Percentiles rank a stretch among this genome's conserved stretches.
Conservation (phyloP, 2,888 invertebrate genomes). For the Gastrophysa polygoni region DNA sequence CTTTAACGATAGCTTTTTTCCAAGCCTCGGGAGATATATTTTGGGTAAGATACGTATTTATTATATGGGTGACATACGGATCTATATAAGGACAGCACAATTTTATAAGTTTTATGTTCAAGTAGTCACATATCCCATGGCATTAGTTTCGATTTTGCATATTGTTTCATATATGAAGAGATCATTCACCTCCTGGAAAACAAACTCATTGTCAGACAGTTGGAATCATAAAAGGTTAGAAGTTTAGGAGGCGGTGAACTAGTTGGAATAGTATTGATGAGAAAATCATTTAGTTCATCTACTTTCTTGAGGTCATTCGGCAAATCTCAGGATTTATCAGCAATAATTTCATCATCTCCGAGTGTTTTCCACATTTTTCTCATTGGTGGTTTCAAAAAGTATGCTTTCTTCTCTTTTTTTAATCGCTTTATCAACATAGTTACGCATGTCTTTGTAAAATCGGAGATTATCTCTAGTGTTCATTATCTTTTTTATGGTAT, state of each 20-base stretch:
- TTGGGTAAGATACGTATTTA: constrained; percentile 7
- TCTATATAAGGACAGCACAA: constrained; percentile 16
- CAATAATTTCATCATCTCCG: not conserved
- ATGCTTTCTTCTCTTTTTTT: not conserved
- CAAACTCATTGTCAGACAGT: not conserved
- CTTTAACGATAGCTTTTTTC: constrained; percentile 1
- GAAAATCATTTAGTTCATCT: not conserved
- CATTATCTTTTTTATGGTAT: not conserved
- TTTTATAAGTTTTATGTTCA: constrained; percentile 7
- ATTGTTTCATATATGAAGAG: constrained; percentile 16
- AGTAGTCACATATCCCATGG: constrained; percentile 9
- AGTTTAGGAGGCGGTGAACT: not conserved
- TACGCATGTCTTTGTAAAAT: not conserved
- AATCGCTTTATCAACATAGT: not conserved
- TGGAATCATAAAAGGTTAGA: not conserved
- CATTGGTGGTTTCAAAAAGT: not conserved
- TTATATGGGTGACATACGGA: constrained; percentile 14
- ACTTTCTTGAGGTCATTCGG: not conserved
- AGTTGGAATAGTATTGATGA: not conserved
- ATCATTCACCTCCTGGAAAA: constrained; percentile 14
- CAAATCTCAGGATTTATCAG: not conserved
- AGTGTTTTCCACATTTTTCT: not conserved
- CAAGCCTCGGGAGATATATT: not conserved
- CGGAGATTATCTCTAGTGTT: not conserved
- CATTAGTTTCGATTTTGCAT: constrained; percentile 15